A percentile compares a stretch with the other conserved stretches of the same genome.
phyloP scores from a whole-genome alignment of 2,113 vertebrate species.

The Nicator chloris region DNA sequence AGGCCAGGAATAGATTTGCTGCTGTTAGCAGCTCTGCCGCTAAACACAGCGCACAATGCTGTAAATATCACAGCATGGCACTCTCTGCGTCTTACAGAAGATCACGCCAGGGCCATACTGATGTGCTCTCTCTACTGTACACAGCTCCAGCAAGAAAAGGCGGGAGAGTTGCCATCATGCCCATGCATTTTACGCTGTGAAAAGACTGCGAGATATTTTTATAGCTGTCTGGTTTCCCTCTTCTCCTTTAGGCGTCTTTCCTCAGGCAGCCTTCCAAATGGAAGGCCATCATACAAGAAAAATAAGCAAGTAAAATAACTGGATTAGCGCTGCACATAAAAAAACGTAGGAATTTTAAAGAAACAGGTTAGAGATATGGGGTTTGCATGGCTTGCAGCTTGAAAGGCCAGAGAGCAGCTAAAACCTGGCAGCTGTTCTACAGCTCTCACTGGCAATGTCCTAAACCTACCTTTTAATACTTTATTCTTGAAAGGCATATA shows the following conservation, averaged over 20 bases:
- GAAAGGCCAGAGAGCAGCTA: not conserved
- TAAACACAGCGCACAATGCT: not conserved
- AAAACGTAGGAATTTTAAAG: not conserved
- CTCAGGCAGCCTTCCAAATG: slow-evolving; percentile 26
- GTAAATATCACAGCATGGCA: slow-evolving; percentile 37
- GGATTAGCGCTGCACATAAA: not conserved
- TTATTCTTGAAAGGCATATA: not conserved
- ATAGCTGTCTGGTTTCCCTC: not conserved
- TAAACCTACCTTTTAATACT: not conserved
- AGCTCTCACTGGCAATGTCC: not conserved
- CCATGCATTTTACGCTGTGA: not conserved
- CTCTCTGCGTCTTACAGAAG: not conserved
- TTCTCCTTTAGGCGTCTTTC: not conserved
- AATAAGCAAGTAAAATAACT: not conserved
- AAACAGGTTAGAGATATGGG: not conserved
- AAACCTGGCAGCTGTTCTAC: not conserved
- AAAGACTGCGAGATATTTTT: slow-evolving; percentile 16
- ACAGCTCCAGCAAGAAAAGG: not conserved
- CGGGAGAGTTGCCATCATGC: not conserved
- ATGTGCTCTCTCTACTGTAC: not conserved
- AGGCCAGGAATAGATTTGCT: slow-evolving; percentile 37
- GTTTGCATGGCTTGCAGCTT: not conserved
- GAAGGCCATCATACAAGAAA: not conserved
- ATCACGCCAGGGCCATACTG: not conserved
- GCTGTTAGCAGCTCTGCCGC: slow-evolving; percentile 25